phyloP scores from a whole-genome alignment of 2,113 vertebrate genomes.

The Lathamus discolor region DNA sequence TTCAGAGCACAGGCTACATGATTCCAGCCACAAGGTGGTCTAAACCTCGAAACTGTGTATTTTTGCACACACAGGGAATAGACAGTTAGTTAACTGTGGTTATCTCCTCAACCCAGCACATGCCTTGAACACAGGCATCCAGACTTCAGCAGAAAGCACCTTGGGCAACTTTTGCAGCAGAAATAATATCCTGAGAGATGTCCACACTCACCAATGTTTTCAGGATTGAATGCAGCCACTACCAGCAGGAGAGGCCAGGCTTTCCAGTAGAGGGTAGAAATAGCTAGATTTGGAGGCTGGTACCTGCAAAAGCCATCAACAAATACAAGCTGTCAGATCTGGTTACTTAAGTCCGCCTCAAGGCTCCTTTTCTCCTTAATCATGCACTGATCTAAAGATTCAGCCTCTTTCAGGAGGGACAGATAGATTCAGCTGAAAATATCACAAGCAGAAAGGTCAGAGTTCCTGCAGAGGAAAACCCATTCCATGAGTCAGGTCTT shows the following conservation, averaged over 20 bases:
- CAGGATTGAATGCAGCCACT: constrained; percentile 95
- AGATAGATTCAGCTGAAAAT: not conserved
- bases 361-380: not conserved
- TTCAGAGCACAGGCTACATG: not conserved
- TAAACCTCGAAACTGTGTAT: not conserved
- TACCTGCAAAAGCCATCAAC: constrained; percentile 76
- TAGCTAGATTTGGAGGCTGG: constrained; percentile 93
- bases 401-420: not conserved
- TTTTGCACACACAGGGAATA: not conserved
- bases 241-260: constrained; percentile 95
- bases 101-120: not conserved
- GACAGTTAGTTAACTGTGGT: not conserved
- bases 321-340: not conserved
- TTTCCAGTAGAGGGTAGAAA: constrained; percentile 97
- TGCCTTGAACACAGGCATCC: not conserved
- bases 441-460: not conserved
- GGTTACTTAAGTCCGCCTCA: not conserved
- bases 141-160: not conserved
- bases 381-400: not conserved
- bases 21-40: not conserved
- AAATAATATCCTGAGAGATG: not conserved
- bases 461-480: not conserved
- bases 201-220: constrained; percentile 88
- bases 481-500: not conserved
- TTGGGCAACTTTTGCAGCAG: not conserved